These are phyloP conservation scores for Urocolius indicus DNA, from an alignment of 2,113 vertebrate species.

Conservation along the genomic window DNA sequence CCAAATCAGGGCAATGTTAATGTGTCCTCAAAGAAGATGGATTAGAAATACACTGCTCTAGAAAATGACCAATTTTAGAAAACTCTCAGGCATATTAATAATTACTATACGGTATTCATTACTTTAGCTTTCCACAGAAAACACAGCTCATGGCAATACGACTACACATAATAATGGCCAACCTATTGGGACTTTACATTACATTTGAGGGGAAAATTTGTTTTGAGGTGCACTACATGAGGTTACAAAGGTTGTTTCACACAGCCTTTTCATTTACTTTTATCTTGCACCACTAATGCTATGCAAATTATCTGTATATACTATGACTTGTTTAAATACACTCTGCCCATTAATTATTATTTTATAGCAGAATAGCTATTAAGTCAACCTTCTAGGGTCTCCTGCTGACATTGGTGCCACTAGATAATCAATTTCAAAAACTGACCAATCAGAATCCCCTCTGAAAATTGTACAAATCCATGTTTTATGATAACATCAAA, in stretches of 20 bases:
- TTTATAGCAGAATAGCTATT: not conserved
- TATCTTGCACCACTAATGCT: not conserved
- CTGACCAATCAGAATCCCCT: slow-evolving; percentile 90
- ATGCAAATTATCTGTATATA: not conserved
- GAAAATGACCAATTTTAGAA: not conserved
- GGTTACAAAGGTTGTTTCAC: not conserved
- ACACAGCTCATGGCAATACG: not conserved
- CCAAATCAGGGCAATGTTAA: not conserved
- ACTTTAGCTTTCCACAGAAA: not conserved
- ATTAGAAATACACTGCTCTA: not conserved
- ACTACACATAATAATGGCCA: not conserved
- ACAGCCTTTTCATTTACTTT: not conserved
- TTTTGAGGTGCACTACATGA: not conserved
- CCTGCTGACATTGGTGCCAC: not conserved
- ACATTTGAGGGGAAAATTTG: not conserved
- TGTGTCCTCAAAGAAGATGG: not conserved
- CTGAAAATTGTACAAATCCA: slow-evolving; percentile 82
- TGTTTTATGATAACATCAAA: slow-evolving; percentile 75
- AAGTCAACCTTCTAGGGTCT: not conserved
- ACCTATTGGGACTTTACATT: not conserved
- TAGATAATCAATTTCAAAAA: slow-evolving; percentile 36
- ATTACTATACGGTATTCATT: not conserved
- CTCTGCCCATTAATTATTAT: not conserved
- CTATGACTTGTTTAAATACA: not conserved
- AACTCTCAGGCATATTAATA: not conserved